Evolutionary conservation across 2,888 invertebrate species (phyloP).

Genomic region (Troglohyphantes excavatus): DNA sequence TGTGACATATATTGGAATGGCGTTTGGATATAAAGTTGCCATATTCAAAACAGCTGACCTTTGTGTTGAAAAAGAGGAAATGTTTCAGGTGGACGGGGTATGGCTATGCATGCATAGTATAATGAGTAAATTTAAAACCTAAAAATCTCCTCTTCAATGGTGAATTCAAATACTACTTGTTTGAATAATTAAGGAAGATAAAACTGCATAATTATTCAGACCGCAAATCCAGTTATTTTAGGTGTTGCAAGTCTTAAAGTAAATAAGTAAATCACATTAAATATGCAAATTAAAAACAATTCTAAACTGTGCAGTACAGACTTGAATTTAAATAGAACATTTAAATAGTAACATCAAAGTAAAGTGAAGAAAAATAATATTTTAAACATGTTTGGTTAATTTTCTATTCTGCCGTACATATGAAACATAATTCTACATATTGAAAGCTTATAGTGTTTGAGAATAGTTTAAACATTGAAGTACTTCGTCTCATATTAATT

Average conservation of each 20-base stretch:
- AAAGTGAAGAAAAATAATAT: no score
- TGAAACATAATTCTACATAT: no score
- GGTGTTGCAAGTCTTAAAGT: neutral
- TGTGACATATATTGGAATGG: conserved; percentile 41
- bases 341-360: no score
- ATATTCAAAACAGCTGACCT: conserved; percentile 2
- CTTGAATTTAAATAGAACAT: neutral
- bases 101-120: conserved; percentile 6
- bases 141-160: neutral
- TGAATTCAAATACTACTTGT: neutral
- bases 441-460: no score
- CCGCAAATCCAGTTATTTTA: neutral
- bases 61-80: neutral
- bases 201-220: neutral
- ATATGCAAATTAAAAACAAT: neutral
- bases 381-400: no score
- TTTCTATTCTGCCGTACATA: no score
- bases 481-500: no score
- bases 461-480: no score
- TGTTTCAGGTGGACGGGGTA: neutral
- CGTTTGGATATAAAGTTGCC: neutral
- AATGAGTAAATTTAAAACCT: neutral
- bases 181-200: neutral
- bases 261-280: neutral
- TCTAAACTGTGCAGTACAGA: neutral